Base-by-base conservation (phyloP, 37 sponge, comb jelly and placozoan genomes). In the Geodia barretti region DNA sequence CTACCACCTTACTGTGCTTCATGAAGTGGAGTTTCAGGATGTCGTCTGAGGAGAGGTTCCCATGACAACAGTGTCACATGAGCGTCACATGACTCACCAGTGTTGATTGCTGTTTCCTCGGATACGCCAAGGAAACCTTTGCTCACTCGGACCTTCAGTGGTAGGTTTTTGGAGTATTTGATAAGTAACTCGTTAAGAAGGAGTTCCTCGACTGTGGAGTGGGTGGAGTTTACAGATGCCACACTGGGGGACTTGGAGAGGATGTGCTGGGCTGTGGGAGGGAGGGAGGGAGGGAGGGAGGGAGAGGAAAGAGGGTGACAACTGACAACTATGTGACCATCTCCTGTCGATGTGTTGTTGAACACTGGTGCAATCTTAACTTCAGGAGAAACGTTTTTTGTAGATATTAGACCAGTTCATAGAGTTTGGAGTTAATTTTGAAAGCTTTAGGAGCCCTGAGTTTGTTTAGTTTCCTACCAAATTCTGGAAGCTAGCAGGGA, bases 1-100 rank as follows among this genome's bases (percentile, higher is more conserved):
- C 58, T 41, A 68, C 79, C n/a, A 79, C 89, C 73, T 83, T 88
- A 38, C 79, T 78, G 25, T 40, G 83, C 79, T 88, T 88, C 30
- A 88, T 35, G 65, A 82, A 88, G 77, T 88, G 89, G 4, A 88
- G 35, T 39, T 77, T 88, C 40, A 47, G 54, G 14, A 47, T 14
- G 14, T 47, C 54, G 14, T 47, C 54, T 47, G 14, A 17, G 14
- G 7, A 47, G 11, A 47, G 54, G 54, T 47, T 14, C 7, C 54
- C 54, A 14, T 47, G 54, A 47, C 54, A 47, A 47, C 54, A 47
- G 54, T 47, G 14, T n/a, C n/a, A n/a, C n/a, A n/a, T n/a, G n/a
- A n/a, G n/a, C n/a, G n/a, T n/a, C n/a, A n/a, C n/a, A n/a, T n/a
- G n/a, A n/a, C n/a, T n/a, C 14, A 47, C 54, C 54, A 17, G 54